A percentile compares a stretch with the other conserved stretches of the same genome.
These are phyloP conservation scores for Gallinago nigripennis DNA, from an alignment of 2,797 vertebrate species.

Conservation along the genomic window DNA sequence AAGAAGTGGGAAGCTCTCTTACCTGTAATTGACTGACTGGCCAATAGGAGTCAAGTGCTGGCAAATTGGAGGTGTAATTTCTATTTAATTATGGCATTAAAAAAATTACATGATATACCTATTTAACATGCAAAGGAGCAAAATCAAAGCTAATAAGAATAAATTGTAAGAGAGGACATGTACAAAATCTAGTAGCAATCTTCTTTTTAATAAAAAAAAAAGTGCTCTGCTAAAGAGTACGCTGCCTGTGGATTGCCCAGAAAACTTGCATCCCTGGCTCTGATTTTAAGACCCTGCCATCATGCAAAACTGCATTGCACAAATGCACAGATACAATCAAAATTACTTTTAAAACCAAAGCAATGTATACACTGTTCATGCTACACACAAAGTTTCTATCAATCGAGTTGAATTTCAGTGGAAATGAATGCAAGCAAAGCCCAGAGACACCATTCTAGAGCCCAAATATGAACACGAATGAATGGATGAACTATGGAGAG, in stretches of 20 bases:
- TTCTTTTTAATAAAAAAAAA: background rate
- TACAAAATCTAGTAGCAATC: background rate
- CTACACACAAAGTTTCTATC: background rate
- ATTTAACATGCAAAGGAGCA: slow-evolving; percentile 58
- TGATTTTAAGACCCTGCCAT: background rate
- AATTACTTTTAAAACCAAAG: background rate
- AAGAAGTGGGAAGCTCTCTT: slow-evolving; percentile 54
- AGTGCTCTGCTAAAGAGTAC: background rate
- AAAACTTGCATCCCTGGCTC: background rate
- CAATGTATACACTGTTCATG: background rate
- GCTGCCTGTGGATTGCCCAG: background rate
- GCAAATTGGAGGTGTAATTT: slow-evolving; percentile 65
- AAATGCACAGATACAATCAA: background rate
- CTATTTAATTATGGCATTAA: slow-evolving; percentile 60
- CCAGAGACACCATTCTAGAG: background rate
- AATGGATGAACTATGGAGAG: background rate
- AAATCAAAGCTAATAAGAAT: slow-evolving; percentile 57
- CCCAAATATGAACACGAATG: background rate
- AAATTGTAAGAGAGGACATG: slow-evolving; percentile 3
- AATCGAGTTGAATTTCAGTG: background rate
- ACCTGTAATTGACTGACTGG: slow-evolving; percentile 66
- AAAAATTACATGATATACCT: slow-evolving; percentile 51
- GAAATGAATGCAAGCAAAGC: background rate
- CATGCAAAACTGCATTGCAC: background rate
- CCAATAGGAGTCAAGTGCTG: slow-evolving; percentile 65